Conservation (phyloP, 2,888 invertebrate genomes). For the Timandra comae region DNA sequence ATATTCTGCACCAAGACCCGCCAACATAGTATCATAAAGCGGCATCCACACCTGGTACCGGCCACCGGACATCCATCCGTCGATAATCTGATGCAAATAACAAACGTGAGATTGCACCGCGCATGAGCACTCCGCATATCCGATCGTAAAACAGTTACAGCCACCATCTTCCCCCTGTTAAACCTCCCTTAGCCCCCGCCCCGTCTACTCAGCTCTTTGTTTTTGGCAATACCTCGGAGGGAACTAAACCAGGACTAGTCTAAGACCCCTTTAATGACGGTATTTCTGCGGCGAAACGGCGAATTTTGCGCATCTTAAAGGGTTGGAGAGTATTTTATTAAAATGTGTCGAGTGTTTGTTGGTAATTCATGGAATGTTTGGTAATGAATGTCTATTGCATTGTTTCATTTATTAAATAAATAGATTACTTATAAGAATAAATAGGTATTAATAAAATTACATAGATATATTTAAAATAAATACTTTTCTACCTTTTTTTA, state of each 20-base stretch:
- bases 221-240: conserved; percentile 59
- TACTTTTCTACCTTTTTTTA: too few relatives aligned
- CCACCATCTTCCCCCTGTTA: conserved; percentile 33
- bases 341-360: conserved; percentile 27
- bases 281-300: conserved; percentile 51
- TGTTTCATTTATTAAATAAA: too few relatives aligned
- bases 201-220: conserved; percentile 67
- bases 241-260: conserved; percentile 58
- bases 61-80: conserved; percentile 36
- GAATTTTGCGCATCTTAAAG: conserved; percentile 49
- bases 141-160: conserved; percentile 72
- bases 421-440: too few relatives aligned
- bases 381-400: too few relatives aligned
- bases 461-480: too few relatives aligned
- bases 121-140: conserved; percentile 68
- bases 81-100: conserved; percentile 71
- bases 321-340: conserved; percentile 54
- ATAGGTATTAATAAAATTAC: too few relatives aligned
- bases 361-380: too few relatives aligned
- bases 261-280: conserved; percentile 68
- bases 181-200: conserved; percentile 20
- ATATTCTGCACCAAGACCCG: too few relatives aligned
- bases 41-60: conserved; percentile 18
- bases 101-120: conserved; percentile 53
- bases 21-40: conserved; percentile 10